Conservation (phyloP, 2,797 vertebrate genomes). For the Xerus rutilus region DNA sequence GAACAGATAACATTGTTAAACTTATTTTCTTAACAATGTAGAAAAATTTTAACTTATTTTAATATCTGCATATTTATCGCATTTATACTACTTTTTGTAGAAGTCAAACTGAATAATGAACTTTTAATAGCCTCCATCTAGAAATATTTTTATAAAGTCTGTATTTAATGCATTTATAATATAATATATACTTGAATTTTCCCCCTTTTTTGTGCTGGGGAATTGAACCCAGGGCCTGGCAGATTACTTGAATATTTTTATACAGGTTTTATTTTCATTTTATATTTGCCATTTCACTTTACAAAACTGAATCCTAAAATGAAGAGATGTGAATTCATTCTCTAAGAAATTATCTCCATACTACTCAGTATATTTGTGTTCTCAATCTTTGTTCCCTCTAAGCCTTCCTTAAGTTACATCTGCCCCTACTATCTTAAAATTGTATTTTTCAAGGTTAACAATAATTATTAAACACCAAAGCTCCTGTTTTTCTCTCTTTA, state of each 20-base stretch:
- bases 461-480: background rate
- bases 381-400: background rate
- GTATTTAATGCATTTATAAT: background rate
- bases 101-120: background rate
- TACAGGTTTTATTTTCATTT: conserved; percentile 2
- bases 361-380: background rate
- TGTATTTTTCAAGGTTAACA: background rate
- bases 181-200: background rate
- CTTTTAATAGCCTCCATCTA: background rate
- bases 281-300: background rate
- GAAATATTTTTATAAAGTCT: background rate
- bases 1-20: background rate
- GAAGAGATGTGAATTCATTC: background rate
- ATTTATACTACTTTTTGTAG: background rate
- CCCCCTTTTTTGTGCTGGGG: background rate
- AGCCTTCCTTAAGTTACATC: background rate
- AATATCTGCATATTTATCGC: conserved; percentile 5
- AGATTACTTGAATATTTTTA: background rate
- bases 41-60: conserved; percentile 27
- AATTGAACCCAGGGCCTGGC: background rate
- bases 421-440: background rate
- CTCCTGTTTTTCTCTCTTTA: background rate
- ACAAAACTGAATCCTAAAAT: conserved; percentile 14
- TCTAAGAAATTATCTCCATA: background rate
- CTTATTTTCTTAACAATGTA: background rate